Conservation (phyloP, 2,797 vertebrate genomes). For the Sitta carolinensis region DNA sequence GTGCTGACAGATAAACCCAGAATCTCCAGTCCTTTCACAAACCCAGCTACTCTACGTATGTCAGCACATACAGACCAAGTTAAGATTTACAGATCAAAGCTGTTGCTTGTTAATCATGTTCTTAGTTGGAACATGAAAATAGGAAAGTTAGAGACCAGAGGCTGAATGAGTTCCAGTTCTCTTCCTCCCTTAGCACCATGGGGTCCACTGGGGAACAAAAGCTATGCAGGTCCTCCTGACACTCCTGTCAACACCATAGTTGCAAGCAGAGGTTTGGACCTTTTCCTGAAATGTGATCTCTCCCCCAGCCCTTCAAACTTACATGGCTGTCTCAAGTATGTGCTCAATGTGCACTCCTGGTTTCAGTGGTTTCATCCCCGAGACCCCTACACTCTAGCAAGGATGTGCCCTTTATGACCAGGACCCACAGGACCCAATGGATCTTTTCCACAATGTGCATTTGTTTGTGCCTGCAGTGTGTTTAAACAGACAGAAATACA, state of each 20-base stretch:
- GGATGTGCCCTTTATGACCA: background rate
- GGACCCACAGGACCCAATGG: background rate
- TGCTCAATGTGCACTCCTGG: background rate
- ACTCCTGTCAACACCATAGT: background rate
- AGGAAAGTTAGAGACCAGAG: background rate
- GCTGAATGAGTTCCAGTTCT: background rate
- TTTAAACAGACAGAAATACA: background rate
- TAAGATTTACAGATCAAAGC: constrained; percentile 2
- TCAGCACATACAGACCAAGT: constrained; percentile 4
- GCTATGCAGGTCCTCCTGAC: fast-evolving
- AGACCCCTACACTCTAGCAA: fast-evolving
- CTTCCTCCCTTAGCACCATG: background rate
- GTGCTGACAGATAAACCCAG: background rate
- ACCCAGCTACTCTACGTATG: background rate
- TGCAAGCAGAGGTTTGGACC: background rate
- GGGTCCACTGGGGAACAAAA: background rate
- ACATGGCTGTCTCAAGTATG: background rate
- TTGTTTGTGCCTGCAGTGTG: background rate
- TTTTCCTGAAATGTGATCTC: background rate
- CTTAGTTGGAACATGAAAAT: background rate
- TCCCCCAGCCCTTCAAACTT: background rate
- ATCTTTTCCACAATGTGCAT: background rate
- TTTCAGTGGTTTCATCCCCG: background rate
- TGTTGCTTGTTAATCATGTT: background rate
- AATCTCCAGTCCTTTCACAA: background rate